Conservation (phyloP, 2,888 invertebrate genomes). For the Drosophila putrida region DNA sequence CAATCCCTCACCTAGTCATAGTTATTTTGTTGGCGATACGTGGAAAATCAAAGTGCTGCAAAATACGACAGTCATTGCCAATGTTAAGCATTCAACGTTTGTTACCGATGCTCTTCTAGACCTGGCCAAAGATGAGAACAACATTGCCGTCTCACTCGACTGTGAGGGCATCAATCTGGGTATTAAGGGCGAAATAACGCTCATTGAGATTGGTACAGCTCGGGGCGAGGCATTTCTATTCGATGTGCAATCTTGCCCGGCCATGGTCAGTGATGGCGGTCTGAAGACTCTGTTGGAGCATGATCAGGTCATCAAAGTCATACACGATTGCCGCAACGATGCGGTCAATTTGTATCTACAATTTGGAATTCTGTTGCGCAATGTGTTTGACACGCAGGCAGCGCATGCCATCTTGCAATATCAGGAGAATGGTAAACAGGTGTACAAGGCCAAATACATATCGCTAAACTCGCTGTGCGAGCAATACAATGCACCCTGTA, state of each 20-base stretch:
- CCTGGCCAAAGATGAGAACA: constrained; percentile 85
- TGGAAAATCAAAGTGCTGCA: constrained; percentile 94
- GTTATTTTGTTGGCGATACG: constrained; percentile 88
- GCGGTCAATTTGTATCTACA: constrained; percentile 94
- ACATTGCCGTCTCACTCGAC: constrained; percentile 92
- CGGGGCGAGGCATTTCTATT: constrained; percentile 94
- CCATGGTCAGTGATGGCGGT: constrained; percentile 91
- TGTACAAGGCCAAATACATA: constrained; percentile 97
- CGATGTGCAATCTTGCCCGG: constrained; percentile 94
- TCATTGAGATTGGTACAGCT: constrained; percentile 94
- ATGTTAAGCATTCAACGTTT: constrained; percentile 91
- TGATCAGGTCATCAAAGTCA: constrained; percentile 93
- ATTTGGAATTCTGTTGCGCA: constrained; percentile 92
- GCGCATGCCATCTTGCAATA: constrained; percentile 96
- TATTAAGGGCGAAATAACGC: constrained; percentile 93
- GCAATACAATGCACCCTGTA: constrained; percentile 93
- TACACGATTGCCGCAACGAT: constrained; percentile 97
- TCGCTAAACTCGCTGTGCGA: constrained; percentile 96
- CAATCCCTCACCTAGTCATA: constrained; percentile 80
- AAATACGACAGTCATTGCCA: constrained; percentile 92
- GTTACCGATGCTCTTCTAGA: constrained; percentile 90
- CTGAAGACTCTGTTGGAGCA: constrained; percentile 93
- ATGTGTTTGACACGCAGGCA: constrained; percentile 97
- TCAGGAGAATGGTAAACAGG: constrained; percentile 95
- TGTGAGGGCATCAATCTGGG: constrained; percentile 97